These are phyloP conservation scores for Rhogogaster chlorosoma DNA, from an alignment of 2,888 invertebrate genomes.

Conservation along the genomic window DNA sequence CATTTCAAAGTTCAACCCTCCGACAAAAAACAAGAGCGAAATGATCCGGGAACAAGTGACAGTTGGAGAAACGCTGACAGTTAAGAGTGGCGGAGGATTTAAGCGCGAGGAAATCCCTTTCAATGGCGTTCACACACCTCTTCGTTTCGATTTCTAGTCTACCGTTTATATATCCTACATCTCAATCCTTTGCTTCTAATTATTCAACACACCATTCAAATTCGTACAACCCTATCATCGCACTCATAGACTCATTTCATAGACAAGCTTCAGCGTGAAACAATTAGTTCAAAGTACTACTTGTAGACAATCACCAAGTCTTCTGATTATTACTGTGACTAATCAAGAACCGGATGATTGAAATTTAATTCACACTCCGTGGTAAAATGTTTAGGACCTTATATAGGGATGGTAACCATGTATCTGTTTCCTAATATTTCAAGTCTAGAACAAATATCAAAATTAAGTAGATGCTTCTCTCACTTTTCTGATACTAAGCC, in stretches of 20 bases:
- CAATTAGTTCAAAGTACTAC: not conserved
- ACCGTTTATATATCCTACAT: not conserved
- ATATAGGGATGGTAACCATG: not conserved
- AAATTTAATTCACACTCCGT: not conserved
- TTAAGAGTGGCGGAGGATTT: constrained; percentile 25
- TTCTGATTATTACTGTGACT: not conserved
- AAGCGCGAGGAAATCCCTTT: constrained; percentile 37
- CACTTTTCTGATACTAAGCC: not conserved
- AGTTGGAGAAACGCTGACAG: constrained; percentile 49
- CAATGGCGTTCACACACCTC: not conserved
- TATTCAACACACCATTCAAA: not conserved
- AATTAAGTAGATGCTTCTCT: not conserved
- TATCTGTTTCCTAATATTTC: not conserved
- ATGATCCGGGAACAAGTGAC: constrained; percentile 31
- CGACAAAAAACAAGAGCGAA: constrained; percentile 11
- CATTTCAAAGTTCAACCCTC: constrained; percentile 55
- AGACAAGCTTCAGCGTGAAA: not conserved
- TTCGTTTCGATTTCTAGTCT: not conserved
- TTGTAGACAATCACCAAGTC: too few species aligned
- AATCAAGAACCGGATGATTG: not conserved
- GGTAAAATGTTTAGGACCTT: not conserved
- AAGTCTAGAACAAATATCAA: not conserved
- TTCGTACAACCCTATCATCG: not conserved
- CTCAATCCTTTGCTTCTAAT: not conserved
- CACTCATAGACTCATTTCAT: not conserved